Evolutionary conservation across 2,888 invertebrate genomes (phyloP).

Genomic region (Uropetala carovei): DNA sequence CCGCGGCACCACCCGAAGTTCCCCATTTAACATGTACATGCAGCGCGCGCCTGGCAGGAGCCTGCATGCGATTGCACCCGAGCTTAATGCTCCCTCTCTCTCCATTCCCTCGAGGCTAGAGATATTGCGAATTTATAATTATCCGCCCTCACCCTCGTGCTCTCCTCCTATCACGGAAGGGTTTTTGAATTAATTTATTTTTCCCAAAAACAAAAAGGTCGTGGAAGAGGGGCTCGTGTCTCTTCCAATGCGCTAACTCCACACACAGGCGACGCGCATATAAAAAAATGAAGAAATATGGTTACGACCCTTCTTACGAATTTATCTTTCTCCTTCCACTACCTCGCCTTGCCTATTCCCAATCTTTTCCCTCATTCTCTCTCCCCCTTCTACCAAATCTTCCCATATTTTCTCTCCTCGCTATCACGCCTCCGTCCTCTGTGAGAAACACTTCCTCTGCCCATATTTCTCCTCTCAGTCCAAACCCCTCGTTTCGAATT

Average conservation of each 20-base stretch:
- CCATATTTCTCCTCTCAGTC: no score
- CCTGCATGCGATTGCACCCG: background rate
- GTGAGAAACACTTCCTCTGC: no score
- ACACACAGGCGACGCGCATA: background rate
- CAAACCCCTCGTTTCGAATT: no score
- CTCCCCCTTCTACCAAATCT: no score
- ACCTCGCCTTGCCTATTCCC: background rate
- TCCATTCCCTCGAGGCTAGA: background rate
- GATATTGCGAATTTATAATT: conserved; percentile 29
- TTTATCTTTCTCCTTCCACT: background rate
- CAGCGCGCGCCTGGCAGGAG: background rate
- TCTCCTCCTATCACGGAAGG: background rate
- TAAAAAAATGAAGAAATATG: background rate
- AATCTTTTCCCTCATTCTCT: no score
- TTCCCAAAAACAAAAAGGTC: background rate
- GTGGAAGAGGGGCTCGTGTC: background rate
- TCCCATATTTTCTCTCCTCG: no score
- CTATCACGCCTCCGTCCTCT: no score
- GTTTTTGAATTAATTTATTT: background rate
- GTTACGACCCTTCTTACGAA: background rate
- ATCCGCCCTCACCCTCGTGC: background rate
- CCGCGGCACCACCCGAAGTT: background rate
- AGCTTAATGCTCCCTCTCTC: background rate
- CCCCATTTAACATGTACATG: conserved; percentile 11
- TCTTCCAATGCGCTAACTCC: background rate